Evolutionary conservation across 2,888 invertebrate species (phyloP), one percentile per base, ranked within the genome.

Genomic region (Mechanitis mazaeus): DNA sequence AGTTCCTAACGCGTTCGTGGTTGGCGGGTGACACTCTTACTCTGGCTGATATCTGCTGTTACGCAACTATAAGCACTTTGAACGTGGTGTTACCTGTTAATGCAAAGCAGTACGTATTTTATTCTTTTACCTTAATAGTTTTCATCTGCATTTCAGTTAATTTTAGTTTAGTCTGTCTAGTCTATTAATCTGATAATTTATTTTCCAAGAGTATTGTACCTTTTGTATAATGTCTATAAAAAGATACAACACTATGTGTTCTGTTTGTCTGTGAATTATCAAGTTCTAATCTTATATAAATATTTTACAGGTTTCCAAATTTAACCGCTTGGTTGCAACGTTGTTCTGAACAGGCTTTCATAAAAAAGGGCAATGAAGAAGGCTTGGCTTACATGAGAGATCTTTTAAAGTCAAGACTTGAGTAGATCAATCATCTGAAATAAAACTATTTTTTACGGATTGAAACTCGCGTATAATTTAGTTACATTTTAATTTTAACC

Each of bases 31-130:
- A 92, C 53, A 75, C 86, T 46, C 62, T 93, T 31, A 93, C 93
- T 0, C 77, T 94, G 31, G 94, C 94, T 20, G 94, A 94, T 70
- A 84, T 92, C 57, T 86, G 91, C 65, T 86, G 93, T 46, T 85
- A 85, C 2, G 85, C 92, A 11, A 85, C 87, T 9, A 81, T 93
- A 33, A 90, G 91, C 66, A 80, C 91, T 0, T 72, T 90, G 65
- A 75, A 84, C 55, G 76, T 72, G 42, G 62, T 86, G 4, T 1
- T 79, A 2, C 79, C 83, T 0, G 77, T 87, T 38, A 77, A 84
- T 60, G 69, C 64, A 33, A 64, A 70, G 5, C 63, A 67, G 85
- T 87, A 73, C 77, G 83, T 77, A 33, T 61, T 6, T 50, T 2
- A 7, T 31, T 57, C 7, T 53, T 33, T 50, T 20, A 4, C n/a